Evolutionary conservation across 2,113 vertebrate genomes (phyloP), one percentile per base, ranked within the genome.

Genomic region (Neotoma lepida): DNA sequence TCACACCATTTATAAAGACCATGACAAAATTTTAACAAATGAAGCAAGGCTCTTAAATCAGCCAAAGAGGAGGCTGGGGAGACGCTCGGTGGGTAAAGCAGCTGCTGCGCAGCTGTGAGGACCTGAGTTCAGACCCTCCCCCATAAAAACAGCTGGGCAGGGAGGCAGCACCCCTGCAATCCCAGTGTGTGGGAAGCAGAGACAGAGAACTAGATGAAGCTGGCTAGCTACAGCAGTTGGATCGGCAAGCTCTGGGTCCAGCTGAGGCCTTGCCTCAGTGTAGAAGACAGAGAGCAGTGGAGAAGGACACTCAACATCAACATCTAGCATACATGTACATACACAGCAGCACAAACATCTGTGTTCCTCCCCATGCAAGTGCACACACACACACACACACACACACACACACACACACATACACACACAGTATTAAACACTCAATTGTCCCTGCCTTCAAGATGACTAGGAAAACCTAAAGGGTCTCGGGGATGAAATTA

Each of bases 391-490:
- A 35, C 10, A 14, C 35, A 81, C 35, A 56, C 51, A 56, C 9
- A n/a, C 35, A 58, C 51, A 56, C 77, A 51, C 44, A 14, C 73
- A 46, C 73, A 46, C 46, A 56, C 54, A 18, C 54, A 18, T 15
- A 33, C 28, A 35, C 33, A 74, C 9, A 88, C 87, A 86, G 13
- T 81, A 97, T 44, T 82, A 93, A 89, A 95, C 35, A 88, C 39
- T 63, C 17, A 90, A 84, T 46, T 86, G 22, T 20, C 91, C 81
- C 73, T 90, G 46, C 49, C 74, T 94, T 74, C 28, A 93, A 58
- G 33, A 90, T 94, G 22, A 90, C 81, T 76, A 90, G 20, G 41
- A 93, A 97, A 89, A 84, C 17, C 49, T 86, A 89, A 58, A 89
- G 74, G 10, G 4, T 46, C 73, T 77, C 9, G 86, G 8, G 78